Evolutionary conservation across 2,888 invertebrate genomes (phyloP).

Genomic region (Torymus texanus): DNA sequence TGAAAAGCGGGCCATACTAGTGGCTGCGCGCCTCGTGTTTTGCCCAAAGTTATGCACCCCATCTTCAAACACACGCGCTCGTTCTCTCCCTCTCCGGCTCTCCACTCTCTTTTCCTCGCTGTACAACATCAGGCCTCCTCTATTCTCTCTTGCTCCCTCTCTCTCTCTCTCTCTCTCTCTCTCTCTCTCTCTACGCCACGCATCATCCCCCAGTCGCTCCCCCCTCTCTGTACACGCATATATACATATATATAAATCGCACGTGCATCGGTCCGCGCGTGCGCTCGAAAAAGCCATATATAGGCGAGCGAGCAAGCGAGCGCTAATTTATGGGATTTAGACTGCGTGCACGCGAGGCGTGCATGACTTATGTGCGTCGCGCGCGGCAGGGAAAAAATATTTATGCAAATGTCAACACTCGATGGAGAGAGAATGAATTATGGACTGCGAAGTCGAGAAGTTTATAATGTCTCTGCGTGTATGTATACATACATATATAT

Average conservation of each 20-base stretch:
- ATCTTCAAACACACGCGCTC: conserved; percentile 59
- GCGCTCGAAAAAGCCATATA: conserved; percentile 47
- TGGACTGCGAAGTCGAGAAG: conserved; percentile 18
- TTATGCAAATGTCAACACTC: conserved; percentile 52
- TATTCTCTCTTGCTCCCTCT: conserved; percentile 2
- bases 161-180: conserved; percentile 3
- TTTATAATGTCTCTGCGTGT: background rate
- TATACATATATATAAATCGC: conserved; percentile 55
- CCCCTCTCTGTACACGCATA: background rate
- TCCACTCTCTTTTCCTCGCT: background rate
- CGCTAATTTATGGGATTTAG: conserved; percentile 50
- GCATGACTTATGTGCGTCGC: background rate
- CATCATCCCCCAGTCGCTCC: background rate
- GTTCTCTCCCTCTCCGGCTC: conserved; percentile 61
- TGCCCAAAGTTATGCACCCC: conserved; percentile 63
- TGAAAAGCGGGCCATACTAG: conserved; percentile 67
- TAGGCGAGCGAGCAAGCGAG: background rate
- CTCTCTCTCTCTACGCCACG: background rate
- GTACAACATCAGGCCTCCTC: background rate
- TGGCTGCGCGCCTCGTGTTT: conserved; percentile 63
- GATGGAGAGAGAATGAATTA: conserved; percentile 45
- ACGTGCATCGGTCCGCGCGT: conserved; percentile 57
- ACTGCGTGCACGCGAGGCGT: background rate
- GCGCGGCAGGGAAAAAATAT: conserved; percentile 27
- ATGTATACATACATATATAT: no score